Base-by-base conservation (phyloP, 2,113 vertebrate species). In the Oryzias curvinotus region DNA sequence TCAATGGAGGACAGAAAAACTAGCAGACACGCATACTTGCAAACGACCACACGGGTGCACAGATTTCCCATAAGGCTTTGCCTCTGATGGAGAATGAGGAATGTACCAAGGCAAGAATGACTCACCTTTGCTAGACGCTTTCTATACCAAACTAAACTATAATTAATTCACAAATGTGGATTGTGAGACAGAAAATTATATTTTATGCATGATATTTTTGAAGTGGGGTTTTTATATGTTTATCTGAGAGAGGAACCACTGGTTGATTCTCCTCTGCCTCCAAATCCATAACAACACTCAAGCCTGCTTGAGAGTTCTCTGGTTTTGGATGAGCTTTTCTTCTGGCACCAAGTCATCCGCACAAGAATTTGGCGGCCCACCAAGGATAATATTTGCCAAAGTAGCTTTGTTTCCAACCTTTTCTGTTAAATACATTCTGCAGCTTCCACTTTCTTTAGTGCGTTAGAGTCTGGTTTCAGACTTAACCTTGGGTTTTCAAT, bases 351-450 rank as follows among this genome's bases (percentile, higher is more conserved):
- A 83, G 77, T 88, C 88, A 83, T 83, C 73, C 64, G 74, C 65
- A 85, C 75, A 88, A 86, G 81, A 88, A 86, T 75, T 67, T 91
- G 85, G 91, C 85, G 13, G 52, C 57, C 6, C 7, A 77, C 91
- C 90, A 92, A 91, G 76, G 62, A 89, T 83, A 91, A 92, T 91
- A 90, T 91, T 91, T 89, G 87, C 90, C 85, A 88, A 80, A 84
- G 82, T 85, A 84, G 87, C 79, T 83, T 90, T 75, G 77, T 88
- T 88, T 86, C 81, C 84, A 84, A 84, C 76, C 80, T 83, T 83
- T 76, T 72, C 77, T 87, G 84, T 89, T 91, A 89, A 87, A 90
- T 89, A 90, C 79, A 87, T 84, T 89, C 82, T 74, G 68, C 72
- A 73, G 80, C 71, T 71, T 64, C 45, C 47, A 47, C 57, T 25